Conservation (phyloP, 2,888 invertebrate genomes). For the Panzeria rudis region DNA sequence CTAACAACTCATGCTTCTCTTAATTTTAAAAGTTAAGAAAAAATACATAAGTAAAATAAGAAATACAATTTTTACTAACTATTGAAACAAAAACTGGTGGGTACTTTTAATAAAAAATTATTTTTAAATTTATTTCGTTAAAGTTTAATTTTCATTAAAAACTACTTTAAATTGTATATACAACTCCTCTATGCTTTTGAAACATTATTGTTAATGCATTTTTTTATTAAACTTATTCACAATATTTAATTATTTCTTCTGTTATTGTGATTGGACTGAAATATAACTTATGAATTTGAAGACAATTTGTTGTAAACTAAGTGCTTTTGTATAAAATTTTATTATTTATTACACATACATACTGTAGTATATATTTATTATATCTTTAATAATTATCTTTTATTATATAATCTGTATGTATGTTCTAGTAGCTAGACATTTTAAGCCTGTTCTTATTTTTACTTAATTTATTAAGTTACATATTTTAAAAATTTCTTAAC, state of each 20-base stretch:
- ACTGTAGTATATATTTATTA: background rate
- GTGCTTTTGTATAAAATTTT: background rate
- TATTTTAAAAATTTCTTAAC: background rate
- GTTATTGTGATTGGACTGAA: slow-evolving; percentile 10
- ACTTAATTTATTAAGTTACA: slow-evolving; percentile 23
- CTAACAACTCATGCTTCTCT: slow-evolving; percentile 6
- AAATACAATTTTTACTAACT: background rate
- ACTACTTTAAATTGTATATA: slow-evolving; percentile 1
- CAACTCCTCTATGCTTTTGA: slow-evolving; percentile 2
- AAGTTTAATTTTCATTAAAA: background rate
- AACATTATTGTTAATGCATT: slow-evolving; percentile 18
- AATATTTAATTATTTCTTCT: background rate
- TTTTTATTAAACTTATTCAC: background rate
- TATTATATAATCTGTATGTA: background rate
- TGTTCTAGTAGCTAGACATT: slow-evolving; percentile 28
- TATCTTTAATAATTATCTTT: background rate
- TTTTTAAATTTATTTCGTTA: background rate
- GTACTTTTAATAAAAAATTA: slow-evolving; percentile 26
- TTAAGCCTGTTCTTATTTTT: too few species aligned
- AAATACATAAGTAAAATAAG: background rate
- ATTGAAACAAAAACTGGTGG: slow-evolving; percentile 50
- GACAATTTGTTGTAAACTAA: background rate
- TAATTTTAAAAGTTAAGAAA: slow-evolving; percentile 9
- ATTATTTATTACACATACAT: background rate
- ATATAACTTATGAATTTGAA: background rate